Conservation (phyloP, 2,888 invertebrate genomes). For the Trachelus stipa region DNA sequence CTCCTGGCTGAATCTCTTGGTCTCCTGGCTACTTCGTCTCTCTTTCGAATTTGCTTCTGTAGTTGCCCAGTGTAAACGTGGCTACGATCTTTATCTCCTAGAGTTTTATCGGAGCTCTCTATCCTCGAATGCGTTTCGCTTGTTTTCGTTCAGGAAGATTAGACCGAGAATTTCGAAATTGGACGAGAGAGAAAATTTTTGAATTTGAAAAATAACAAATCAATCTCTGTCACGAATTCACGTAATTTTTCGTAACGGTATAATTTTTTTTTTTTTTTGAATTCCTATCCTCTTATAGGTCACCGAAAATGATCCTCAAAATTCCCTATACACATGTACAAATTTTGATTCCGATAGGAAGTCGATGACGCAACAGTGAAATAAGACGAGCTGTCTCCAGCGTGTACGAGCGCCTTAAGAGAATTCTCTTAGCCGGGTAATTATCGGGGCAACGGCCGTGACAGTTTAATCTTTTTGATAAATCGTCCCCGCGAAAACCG, state of each 20-base stretch:
- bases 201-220: too few species aligned
- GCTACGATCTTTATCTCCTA: not conserved
- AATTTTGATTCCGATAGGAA: not conserved
- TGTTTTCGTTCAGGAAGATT: too few species aligned
- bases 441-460: not conserved
- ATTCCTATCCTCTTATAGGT: too few species aligned
- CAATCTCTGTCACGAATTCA: too few species aligned
- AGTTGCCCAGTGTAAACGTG: not conserved
- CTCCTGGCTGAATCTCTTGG: too few species aligned
- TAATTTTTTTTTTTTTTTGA: too few species aligned
- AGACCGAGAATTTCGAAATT: not conserved
- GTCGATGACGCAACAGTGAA: not conserved
- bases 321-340: too few species aligned
- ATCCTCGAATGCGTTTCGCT: too few species aligned
- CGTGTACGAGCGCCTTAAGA: not conserved
- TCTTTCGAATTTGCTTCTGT: too few species aligned
- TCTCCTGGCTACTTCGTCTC: too few species aligned
- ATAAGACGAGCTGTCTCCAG: not conserved
- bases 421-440: not conserved
- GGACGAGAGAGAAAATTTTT: not conserved
- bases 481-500: not conserved
- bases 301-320: too few species aligned
- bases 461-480: not conserved
- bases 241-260: too few species aligned
- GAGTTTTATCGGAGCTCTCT: not conserved